A percentile compares a stretch with the other conserved stretches of the same genome.
These are phyloP conservation scores for Caenorhabditis sp. DNA, from an alignment of 2,888 invertebrate species.

Conservation along the genomic window DNA sequence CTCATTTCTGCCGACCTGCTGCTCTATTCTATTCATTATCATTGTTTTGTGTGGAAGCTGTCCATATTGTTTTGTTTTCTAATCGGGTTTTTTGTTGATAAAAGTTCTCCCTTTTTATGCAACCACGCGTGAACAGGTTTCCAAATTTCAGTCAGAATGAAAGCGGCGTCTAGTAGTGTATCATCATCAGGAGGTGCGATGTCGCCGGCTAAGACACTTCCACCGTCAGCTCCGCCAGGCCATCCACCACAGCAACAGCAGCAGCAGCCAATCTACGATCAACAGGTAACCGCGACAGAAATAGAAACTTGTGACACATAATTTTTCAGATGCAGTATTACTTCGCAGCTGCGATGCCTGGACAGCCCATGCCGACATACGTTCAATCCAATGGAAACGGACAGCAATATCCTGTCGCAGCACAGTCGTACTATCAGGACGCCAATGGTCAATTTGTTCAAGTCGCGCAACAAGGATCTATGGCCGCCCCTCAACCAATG, in stretches of 20 bases:
- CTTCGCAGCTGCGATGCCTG: slow-evolving; percentile 54
- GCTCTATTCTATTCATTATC: not conserved
- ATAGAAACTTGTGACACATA: not conserved
- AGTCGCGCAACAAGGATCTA: slow-evolving; percentile 16
- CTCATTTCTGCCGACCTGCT: not conserved
- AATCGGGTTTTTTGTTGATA: too few relatives aligned
- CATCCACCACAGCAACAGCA: slow-evolving; percentile 31
- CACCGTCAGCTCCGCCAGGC: slow-evolving; percentile 9
- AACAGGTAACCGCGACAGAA: slow-evolving; percentile 18
- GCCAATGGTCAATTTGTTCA: slow-evolving; percentile 45
- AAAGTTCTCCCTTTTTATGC: too few relatives aligned
- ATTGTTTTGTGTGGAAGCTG: too few relatives aligned
- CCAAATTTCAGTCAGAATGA: slow-evolving; percentile 33
- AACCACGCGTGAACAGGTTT: too few relatives aligned
- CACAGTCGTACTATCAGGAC: slow-evolving; percentile 45
- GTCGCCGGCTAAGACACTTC: slow-evolving; percentile 32
- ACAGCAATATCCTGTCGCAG: slow-evolving; percentile 17
- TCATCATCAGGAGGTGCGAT: slow-evolving; percentile 25
- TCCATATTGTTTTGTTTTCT: too few relatives aligned
- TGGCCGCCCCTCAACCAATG: slow-evolving; percentile 48
- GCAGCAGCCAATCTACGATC: slow-evolving; percentile 50
- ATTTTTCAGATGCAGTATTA: slow-evolving; percentile 54
- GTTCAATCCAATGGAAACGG: slow-evolving; percentile 33
- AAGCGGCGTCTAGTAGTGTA: slow-evolving; percentile 54
- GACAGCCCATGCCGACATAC: slow-evolving; percentile 39